Base-by-base conservation (phyloP, 2,888 invertebrate species). In the Julus scanicus region DNA sequence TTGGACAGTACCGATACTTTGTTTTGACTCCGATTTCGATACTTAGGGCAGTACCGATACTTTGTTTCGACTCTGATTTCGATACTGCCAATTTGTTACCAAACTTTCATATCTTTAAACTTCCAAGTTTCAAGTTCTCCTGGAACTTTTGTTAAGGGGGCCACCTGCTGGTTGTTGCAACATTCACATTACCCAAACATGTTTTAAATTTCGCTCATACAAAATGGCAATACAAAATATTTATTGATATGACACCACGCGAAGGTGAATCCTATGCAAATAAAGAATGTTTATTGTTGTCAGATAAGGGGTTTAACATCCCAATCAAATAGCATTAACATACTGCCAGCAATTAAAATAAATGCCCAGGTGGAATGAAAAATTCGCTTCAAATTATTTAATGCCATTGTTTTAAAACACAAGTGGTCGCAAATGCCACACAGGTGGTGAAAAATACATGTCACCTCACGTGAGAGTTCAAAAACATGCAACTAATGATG, bases 331-430 rank as follows among this genome's bases (percentile, higher is more conserved):
- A 63, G 3, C 57, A 63, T 5, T 63, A n/a, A 63, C n/a, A 63
- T n/a, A n/a, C 57, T n/a, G n/a, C 5, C n/a, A 29, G 57, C n/a
- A n/a, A 63, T 63, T 63, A 63, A 63, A 63, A 63, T 63, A 63
- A 17, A 63, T n/a, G 2, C 20, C n/a, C 57, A 6, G n/a, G 15
- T 63, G 57, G 57, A 63, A 63, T 6, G n/a, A n/a, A 63, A 53
- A 63, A 63, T n/a, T 63, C 15, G n/a, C 57, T 63, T 63, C 57
- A 63, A 63, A 63, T 63, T 63, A 63, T 63, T n/a, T 63, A 63
- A 17, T 17, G n/a, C 0, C 6, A n/a, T 63, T 17, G 17, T 63
- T 63, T 63, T 63, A 63, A 63, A 63, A 63, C 57, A 63, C 57
- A 63, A n/a, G 57, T 63, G 57, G 57, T 63, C n/a, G 2, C n/a